These are phyloP conservation scores for Ophiodon elongatus DNA, from an alignment of 2,113 vertebrate genomes.

Conservation along the genomic window DNA sequence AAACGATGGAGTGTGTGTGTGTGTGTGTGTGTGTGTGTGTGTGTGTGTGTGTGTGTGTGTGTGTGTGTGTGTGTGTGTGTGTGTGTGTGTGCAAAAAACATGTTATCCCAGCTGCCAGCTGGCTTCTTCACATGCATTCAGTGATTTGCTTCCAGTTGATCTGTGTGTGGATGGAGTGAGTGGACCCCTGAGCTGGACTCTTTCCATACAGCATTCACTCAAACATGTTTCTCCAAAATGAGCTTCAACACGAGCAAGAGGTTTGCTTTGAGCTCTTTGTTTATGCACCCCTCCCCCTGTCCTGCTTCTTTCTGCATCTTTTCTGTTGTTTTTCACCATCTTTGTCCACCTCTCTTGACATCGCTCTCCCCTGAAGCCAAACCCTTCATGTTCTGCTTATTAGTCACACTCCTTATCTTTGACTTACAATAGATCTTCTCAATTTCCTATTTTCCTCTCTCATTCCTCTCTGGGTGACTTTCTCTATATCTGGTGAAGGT, in stretches of 20 bases:
- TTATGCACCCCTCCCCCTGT: constrained; percentile 36
- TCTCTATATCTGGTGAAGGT: constrained; percentile 60
- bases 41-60: not conserved
- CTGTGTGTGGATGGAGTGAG: constrained; percentile 7
- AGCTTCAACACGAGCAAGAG: constrained; percentile 6
- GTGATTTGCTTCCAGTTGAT: constrained; percentile 55
- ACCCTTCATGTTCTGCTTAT: constrained; percentile 21
- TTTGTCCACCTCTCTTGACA: constrained; percentile 36
- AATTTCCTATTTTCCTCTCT: not conserved
- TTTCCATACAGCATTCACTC: not conserved
- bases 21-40: constrained; percentile 3
- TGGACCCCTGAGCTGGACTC: constrained; percentile 16
- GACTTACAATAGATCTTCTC: not conserved
- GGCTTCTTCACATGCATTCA: constrained; percentile 47
- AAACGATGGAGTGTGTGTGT: constrained; percentile 15
- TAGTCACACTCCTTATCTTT: constrained; percentile 4
- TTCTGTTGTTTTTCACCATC: constrained; percentile 34
- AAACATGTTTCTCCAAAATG: constrained; percentile 3
- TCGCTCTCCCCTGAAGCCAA: constrained; percentile 24
- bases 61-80: too few relatives aligned
- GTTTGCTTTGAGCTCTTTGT: constrained; percentile 26
- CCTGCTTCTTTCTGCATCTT: constrained; percentile 11
- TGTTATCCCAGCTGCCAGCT: constrained; percentile 49
- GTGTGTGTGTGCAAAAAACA: too few relatives aligned
- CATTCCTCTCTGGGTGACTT: constrained; percentile 44